A percentile compares a stretch with the other conserved stretches of the same genome.
phyloP scores from a whole-genome alignment of 2,888 invertebrate species.

The Drosophila kanekoi region DNA sequence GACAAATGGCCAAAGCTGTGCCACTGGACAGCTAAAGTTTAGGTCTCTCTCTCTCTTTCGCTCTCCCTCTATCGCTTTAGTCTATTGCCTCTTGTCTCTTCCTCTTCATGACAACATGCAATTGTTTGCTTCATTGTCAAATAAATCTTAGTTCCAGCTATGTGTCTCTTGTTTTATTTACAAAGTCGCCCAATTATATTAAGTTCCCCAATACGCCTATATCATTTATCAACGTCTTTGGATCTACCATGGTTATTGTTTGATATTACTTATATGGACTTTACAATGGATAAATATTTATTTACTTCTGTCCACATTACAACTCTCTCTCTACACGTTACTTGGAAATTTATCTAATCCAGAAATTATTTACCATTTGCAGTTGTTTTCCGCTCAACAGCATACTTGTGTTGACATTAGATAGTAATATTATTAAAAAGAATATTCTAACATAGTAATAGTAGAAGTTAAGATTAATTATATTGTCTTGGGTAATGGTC shows the following conservation, averaged over 20 bases:
- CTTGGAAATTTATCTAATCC: background rate
- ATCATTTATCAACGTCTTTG: slow-evolving; percentile 47
- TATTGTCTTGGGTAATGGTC: too few species aligned
- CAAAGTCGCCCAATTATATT: slow-evolving; percentile 73
- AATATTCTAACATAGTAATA: too few species aligned
- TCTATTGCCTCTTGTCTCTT: slow-evolving; percentile 7
- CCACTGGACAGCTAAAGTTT: slow-evolving; percentile 63
- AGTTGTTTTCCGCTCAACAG: background rate
- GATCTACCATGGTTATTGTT: slow-evolving; percentile 7
- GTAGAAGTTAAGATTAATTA: too few species aligned
- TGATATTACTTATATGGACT: slow-evolving; percentile 14
- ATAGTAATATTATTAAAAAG: too few species aligned
- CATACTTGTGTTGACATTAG: too few species aligned
- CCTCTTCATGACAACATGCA: slow-evolving; percentile 44
- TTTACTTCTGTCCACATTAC: background rate
- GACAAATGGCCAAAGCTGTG: slow-evolving; percentile 70
- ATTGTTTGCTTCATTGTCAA: slow-evolving; percentile 68
- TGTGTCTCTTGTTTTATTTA: slow-evolving; percentile 70
- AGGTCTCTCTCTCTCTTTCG: slow-evolving; percentile 3
- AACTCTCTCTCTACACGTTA: background rate
- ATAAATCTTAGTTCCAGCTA: slow-evolving; percentile 69
- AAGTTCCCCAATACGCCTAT: slow-evolving; percentile 51
- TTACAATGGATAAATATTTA: slow-evolving; percentile 24
- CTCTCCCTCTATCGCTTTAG: background rate
- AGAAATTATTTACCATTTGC: background rate